Conservation (phyloP, 2,888 invertebrate genomes). For the Choristoneura rosaceana region DNA sequence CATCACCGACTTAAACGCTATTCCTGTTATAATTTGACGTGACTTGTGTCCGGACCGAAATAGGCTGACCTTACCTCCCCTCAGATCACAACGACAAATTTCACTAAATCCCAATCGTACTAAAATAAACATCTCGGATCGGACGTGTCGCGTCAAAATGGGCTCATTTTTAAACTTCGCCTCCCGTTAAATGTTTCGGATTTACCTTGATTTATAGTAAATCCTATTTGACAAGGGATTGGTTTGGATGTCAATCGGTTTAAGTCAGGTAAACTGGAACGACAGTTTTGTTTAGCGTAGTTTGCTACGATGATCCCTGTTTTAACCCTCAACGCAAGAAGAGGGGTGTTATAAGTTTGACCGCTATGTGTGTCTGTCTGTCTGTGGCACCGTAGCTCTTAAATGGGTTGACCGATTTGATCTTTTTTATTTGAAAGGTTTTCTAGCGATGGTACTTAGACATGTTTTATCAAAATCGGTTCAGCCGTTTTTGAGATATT, state of each 20-base stretch:
- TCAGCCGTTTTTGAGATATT: too few species aligned
- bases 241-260: not conserved
- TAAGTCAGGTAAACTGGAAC: not conserved
- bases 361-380: too few species aligned
- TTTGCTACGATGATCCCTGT: too few species aligned
- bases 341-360: too few species aligned
- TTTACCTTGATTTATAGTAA: constrained; percentile 70
- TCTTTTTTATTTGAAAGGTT: too few species aligned
- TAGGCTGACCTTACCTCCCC: constrained; percentile 38
- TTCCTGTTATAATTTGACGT: constrained; percentile 31
- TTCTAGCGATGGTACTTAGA: too few species aligned
- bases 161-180: constrained; percentile 72
- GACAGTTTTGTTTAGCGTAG: too few species aligned
- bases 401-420: too few species aligned
- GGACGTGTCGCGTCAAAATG: constrained; percentile 65
- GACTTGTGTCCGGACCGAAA: constrained; percentile 37
- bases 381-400: too few species aligned
- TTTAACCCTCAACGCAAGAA: too few species aligned
- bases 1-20: not conserved
- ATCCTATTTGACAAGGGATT: constrained; percentile 10
- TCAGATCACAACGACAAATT: constrained; percentile 49
- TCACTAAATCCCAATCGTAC: constrained; percentile 56
- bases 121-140: constrained; percentile 62
- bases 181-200: constrained; percentile 67
- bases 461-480: too few species aligned